These are phyloP conservation scores for Drosophila parabipectinata DNA, from an alignment of 1,140 invertebrate genomes.

Conservation along the genomic window DNA sequence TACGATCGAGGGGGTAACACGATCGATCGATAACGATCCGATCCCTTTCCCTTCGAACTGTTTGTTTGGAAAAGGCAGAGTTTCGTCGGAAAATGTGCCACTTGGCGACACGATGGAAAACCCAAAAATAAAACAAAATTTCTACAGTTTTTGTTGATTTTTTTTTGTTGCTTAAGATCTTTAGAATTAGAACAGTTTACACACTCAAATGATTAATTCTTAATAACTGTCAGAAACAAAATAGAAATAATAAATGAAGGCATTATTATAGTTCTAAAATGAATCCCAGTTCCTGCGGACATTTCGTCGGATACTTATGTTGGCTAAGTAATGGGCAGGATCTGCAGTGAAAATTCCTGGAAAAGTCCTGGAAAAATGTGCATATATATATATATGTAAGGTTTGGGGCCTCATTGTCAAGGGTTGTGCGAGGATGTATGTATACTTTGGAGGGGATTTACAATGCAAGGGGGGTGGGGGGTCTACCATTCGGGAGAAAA, in stretches of 20 bases:
- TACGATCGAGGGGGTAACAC: neutral
- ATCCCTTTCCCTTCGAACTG: too few species aligned
- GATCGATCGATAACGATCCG: neutral
- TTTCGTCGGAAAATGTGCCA: neutral
- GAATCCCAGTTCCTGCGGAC: slow-evolving; percentile 22
- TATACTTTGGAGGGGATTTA: too few species aligned
- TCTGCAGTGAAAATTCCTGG: slow-evolving; percentile 18
- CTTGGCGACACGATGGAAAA: neutral
- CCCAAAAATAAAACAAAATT: neutral
- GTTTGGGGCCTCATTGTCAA: too few species aligned
- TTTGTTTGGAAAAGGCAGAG: too few species aligned
- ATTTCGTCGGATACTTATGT: slow-evolving; percentile 24
- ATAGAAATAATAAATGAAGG: neutral
- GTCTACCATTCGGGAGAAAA: too few species aligned
- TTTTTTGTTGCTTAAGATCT: slow-evolving; percentile 7
- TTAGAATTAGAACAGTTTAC: slow-evolving; percentile 38
- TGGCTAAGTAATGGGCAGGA: slow-evolving; percentile 31
- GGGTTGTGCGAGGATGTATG: too few species aligned
- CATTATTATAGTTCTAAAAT: neutral
- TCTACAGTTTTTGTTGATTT: neutral
- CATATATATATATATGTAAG: neutral
- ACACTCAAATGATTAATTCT: slow-evolving; percentile 4
- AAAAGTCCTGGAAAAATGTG: slow-evolving; percentile 52
- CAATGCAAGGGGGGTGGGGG: too few species aligned
- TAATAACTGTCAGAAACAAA: slow-evolving; percentile 13